Percentiles rank a stretch among this genome's conserved stretches.
phyloP scores from a whole-genome alignment of 2,113 vertebrate species.

The Ranitomeya variabilis region DNA sequence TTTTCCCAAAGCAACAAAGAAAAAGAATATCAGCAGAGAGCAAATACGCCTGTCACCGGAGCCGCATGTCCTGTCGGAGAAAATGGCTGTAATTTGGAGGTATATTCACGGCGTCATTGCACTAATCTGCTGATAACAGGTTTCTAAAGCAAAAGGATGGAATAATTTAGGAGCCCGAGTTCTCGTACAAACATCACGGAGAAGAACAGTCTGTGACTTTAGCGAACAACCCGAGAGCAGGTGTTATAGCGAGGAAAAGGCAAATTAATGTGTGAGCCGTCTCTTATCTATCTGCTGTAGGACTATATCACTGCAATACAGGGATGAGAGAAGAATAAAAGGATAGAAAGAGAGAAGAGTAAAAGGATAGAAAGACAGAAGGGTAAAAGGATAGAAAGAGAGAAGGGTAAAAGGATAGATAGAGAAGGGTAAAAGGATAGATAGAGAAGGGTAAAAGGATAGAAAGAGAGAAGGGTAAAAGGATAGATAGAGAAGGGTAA shows the following conservation, averaged over 20 bases:
- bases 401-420: no score
- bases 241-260: background rate
- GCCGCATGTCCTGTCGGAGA: background rate
- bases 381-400: no score
- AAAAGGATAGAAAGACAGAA: no score
- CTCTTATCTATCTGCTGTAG: background rate
- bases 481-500: no score
- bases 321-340: no score
- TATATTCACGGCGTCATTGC: constrained; percentile 22
- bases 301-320: no score
- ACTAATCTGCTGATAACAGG: constrained; percentile 38
- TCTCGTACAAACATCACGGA: background rate
- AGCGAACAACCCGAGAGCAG: background rate
- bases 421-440: no score
- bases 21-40: constrained; percentile 1
- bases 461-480: no score
- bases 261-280: background rate
- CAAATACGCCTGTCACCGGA: constrained; percentile 8
- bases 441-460: no score
- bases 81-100: constrained; percentile 24
- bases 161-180: constrained; percentile 4
- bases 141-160: constrained; percentile 7
- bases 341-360: no score
- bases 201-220: background rate
- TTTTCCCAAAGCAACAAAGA: constrained; percentile 31